phyloP scores from a whole-genome alignment of 2,888 invertebrate genomes.

The Laothoe populi region DNA sequence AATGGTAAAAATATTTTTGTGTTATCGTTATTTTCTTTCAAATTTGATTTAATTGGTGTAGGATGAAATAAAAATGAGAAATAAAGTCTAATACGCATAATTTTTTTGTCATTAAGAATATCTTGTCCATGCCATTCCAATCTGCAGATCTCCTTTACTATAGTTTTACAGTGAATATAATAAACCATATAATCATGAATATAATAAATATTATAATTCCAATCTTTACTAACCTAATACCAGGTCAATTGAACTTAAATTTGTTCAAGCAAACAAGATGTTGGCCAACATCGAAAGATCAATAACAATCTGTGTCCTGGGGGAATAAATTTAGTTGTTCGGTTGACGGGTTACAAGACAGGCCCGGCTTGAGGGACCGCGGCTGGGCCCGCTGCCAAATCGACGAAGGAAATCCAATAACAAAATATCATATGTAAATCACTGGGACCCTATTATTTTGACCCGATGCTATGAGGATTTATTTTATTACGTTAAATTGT shows the following conservation, averaged over 20 bases:
- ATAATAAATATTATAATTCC: neutral
- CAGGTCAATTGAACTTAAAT: constrained; percentile 5
- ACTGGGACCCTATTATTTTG: neutral
- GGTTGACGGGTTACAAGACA: constrained; percentile 19
- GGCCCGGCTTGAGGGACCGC: constrained; percentile 3
- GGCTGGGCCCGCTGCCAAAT: constrained; percentile 18
- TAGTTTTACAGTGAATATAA: no score
- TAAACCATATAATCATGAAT: neutral
- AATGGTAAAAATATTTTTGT: no score
- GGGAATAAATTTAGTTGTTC: constrained; percentile 23
- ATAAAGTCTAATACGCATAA: no score
- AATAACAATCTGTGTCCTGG: constrained; percentile 21
- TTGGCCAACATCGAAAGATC: constrained; percentile 6
- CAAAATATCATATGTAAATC: constrained; percentile 19
- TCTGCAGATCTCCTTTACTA: no score
- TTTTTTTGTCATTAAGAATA: no score
- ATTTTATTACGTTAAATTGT: neutral
- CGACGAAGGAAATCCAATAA: constrained; percentile 16
- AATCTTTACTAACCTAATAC: neutral
- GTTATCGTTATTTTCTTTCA: no score
- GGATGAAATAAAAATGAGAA: no score
- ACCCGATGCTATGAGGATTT: neutral
- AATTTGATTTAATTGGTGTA: no score
- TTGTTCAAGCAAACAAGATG: neutral
- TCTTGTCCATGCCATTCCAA: no score